Base-by-base conservation (phyloP, 2,888 invertebrate species). In the Diplolepis rosae region DNA sequence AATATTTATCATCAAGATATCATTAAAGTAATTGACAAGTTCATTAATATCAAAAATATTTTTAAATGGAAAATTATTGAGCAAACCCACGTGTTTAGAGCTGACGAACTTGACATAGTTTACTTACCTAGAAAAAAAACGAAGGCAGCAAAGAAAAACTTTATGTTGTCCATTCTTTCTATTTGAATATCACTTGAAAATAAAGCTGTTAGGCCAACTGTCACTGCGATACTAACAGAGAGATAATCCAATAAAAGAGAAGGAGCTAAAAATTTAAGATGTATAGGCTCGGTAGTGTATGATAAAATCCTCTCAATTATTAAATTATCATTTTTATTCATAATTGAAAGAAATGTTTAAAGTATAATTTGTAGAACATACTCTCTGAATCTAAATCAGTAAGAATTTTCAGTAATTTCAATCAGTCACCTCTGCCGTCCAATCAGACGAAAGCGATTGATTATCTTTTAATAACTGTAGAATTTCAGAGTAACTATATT, bases 221-320 rank as follows among this genome's bases (percentile, higher is more conserved):
- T 61, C 22, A 13, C 35, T 61, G 15, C 22, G 35, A 24, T 61
- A 61, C 56, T 61, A 35, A 32, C 32, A 13, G 22, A n/a, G 30
- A 30, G 56, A 61, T 61, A 61, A 61, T 61, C 56, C 56, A 22
- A 35, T 61, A 9, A 39, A 45, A 35, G 56, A n/a, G 35, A 61
- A 61, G 56, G 22, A 35, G 56, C 32, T 35, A 61, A 61, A 61
- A 13, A 39, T 22, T 61, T 35, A 4, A 22, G 18, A 15, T 18
- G n/a, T 28, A 6, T 52, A 52, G 51, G 6, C 27, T 45, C 18
- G 7, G 7, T 2, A 45, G 18, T 18, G 45, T 18, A n/a, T n/a
- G n/a, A n/a, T n/a, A n/a, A n/a, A n/a, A n/a, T n/a, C n/a, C n/a
- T n/a, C n/a, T n/a, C n/a, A n/a, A n/a, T n/a, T n/a, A n/a, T n/a